These are phyloP conservation scores for Tragulus kanchil DNA, from an alignment of 2,113 vertebrate species.

Conservation along the genomic window DNA sequence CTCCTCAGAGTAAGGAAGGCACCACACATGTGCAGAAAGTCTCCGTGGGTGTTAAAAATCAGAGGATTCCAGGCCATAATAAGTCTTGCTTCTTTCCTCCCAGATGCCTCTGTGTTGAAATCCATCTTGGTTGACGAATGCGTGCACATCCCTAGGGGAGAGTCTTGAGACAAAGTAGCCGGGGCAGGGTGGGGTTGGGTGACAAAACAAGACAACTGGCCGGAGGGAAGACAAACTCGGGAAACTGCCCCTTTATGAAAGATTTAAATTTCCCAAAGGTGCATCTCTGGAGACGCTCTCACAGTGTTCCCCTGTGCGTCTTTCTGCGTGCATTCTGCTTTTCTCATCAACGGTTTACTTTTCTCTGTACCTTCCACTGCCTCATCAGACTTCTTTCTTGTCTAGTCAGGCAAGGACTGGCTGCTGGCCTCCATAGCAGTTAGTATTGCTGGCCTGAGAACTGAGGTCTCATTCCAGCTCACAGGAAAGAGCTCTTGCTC, in stretches of 20 bases:
- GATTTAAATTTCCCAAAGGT: neutral
- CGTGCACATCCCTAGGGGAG: neutral
- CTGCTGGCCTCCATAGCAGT: neutral
- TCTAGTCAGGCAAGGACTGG: neutral
- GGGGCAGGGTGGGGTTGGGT: neutral
- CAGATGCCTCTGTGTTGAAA: neutral
- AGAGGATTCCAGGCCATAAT: neutral
- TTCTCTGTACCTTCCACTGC: neutral
- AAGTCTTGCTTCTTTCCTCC: neutral
- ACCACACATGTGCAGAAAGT: neutral
- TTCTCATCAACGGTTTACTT: neutral
- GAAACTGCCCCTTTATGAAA: neutral
- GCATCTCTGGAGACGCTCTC: neutral
- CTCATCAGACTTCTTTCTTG: neutral
- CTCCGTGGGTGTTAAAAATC: neutral
- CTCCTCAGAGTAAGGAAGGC: neutral
- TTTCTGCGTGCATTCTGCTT: neutral
- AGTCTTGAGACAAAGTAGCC: neutral
- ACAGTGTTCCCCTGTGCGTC: neutral
- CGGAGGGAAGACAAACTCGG: neutral
- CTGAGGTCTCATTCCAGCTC: neutral
- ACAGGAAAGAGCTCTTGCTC: neutral
- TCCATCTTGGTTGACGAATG: neutral
- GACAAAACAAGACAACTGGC: neutral
- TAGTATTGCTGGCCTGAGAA: neutral